phyloP scores from a whole-genome alignment of 64 coral and sea anemone genomes.

The Dendrophyllia cribrosa region DNA sequence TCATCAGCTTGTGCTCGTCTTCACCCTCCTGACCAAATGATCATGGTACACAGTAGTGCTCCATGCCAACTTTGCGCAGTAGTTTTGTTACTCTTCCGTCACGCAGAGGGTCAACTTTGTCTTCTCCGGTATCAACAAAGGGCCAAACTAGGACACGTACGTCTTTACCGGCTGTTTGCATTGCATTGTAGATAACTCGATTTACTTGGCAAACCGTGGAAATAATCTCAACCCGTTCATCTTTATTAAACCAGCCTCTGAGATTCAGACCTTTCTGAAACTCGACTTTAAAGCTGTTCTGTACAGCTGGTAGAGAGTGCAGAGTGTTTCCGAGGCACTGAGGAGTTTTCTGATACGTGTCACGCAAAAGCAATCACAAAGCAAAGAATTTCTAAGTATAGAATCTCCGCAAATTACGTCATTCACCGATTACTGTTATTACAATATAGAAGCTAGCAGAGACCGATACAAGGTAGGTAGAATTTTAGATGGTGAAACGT shows the following conservation, averaged over 20 bases:
- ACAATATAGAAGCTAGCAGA: too few relatives aligned
- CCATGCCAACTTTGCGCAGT: neutral
- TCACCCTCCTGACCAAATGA: too few relatives aligned
- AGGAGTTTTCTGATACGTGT: too few relatives aligned
- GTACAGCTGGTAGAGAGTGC: constrained; percentile 21
- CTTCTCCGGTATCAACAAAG: neutral
- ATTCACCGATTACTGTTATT: too few relatives aligned
- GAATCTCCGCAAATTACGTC: too few relatives aligned
- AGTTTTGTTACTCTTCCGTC: neutral
- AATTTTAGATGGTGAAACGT: too few relatives aligned
- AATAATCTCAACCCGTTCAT: neutral
- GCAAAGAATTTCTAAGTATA: too few relatives aligned
- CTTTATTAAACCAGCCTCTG: neutral
- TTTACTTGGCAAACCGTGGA: neutral
- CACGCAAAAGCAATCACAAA: too few relatives aligned
- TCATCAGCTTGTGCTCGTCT: too few relatives aligned
- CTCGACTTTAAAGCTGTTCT: neutral
- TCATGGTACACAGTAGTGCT: neutral
- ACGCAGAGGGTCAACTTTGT: constrained; percentile 18
- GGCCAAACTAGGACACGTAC: neutral
- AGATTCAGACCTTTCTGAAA: neutral
- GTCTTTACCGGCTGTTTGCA: neutral
- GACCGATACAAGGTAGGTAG: too few relatives aligned
- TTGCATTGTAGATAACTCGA: neutral
- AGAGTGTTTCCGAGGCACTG: constrained; percentile 44